Base-by-base conservation (phyloP, 2,797 vertebrate genomes). In the Aplochiton taeniatus region DNA sequence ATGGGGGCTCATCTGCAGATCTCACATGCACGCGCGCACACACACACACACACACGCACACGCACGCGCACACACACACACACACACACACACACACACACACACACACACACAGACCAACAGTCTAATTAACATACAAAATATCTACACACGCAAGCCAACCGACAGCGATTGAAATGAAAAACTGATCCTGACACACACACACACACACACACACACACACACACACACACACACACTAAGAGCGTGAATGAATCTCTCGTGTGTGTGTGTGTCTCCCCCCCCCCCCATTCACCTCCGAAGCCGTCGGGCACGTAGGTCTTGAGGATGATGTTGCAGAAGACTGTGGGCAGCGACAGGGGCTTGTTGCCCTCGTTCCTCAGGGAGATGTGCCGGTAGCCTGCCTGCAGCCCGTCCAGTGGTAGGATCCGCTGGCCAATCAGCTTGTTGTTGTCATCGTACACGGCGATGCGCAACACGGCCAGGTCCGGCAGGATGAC, bases 301-400 rank as follows among this genome's bases (percentile, higher is more conserved):
- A 99, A 98, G 20, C 98, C 98, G 58, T 99, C 98, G 66, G 98
- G 98, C 73, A 99, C 97, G 0, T 99, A 99, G 54, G 98, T 99
- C 91, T 99, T 98, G 58, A 99, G 95, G 70, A 98, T 96, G 82
- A 99, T 99, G 87, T 98, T 97, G 91, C 98, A 99, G 93, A 99
- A 99, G 83, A 99, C 87, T 0, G 97, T 98, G 69, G 98, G 97
- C 72, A 99, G 86, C 6, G 98, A 98, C 67, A 98, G 91, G 0
- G 96, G 97, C 68, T 98, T 98, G 91, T 99, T 99, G 79, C 98
- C 98, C 76, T 99, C 98, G 8, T 99, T 99, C 66, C 98, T 91
- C 72, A 99, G 93, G 13, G 97, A 99, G 83, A 99, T 98, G 90
- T 99, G 98, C 58, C 98, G 89, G 84, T 98, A 99, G 46, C 98